Base-by-base conservation (phyloP, 2,797 vertebrate genomes). In the Esox masquinongy region DNA sequence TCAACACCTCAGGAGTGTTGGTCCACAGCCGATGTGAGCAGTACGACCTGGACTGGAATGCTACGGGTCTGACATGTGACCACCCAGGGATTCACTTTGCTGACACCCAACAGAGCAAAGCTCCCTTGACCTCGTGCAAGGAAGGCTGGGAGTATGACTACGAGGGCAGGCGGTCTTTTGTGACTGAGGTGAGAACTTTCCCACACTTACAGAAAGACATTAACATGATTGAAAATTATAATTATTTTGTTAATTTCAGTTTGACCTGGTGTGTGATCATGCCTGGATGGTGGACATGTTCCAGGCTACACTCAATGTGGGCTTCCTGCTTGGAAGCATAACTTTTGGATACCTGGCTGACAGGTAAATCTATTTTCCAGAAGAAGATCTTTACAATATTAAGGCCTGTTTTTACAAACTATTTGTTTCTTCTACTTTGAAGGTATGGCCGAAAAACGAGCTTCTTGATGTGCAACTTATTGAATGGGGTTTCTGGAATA, bases 331-430 rank as follows among this genome's bases (percentile, higher is more conserved):
- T 0, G 97, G 98, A 0, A 97, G 96, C 0, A 95, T 99, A 66
- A 87, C 87, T 47, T 91, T 97, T 2, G 97, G 98, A 82, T 99
- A 99, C 39, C 90, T 97, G 77, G 97, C 98, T 0, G 98, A 99
- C 94, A 97, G 95, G 97, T 97, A 81, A 64, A 31, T 34, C 17
- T 68, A n/a, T 8, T 68, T 19, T 2, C 4, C 19, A 36, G 24
- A 12, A 50, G 7, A n/a, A n/a, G 14, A 16, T 53, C 71, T 68
- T 56, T 36, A 11, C 34, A 26, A 53, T n/a, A 34, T 50, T 47
- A 16, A 1, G 3, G 39, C 24, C 26, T 6, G 24, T 53, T 53
- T 7, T 24, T 34, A 1, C 29, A 16, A 36, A 51, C 15, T 53
- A 5, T 19, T n/a, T 53, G 5, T 53, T n/a, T 63, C n/a, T 26